Evolutionary conservation across 1,140 invertebrate genomes (phyloP), one percentile per base, ranked within the genome.

Genomic region (Aphidius gifuensis): DNA sequence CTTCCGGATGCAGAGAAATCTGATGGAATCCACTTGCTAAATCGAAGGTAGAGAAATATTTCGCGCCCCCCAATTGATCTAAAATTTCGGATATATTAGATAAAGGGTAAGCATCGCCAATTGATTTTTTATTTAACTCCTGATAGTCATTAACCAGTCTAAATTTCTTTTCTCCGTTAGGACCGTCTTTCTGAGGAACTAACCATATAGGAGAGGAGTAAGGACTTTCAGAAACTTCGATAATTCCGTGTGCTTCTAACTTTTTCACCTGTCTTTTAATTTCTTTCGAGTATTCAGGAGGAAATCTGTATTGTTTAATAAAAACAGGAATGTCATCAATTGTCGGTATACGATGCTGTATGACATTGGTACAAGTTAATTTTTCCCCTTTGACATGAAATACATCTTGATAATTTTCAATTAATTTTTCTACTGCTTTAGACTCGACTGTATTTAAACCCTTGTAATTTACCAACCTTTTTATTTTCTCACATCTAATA

Each of bases 1-100:
- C 58, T n/a, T 49, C n/a, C 1, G 59, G 59, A 11, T 61, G 16
- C 48, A 61, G 53, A 1, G 7, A 40, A 5, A 61, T 53, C 39
- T 61, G 50, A 32, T 44, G 59, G 32, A 61, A 61, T 7, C 59
- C 49, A 23, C 49, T 61, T 11, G 59, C 59, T 8, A 61, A 43
- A 39, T 61, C 49, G 3, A 61, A 54, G 1, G 21, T 53, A 9
- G 49, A 43, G 43, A 61, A 53, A 21, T 16, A 16, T 16, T 16
- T 16, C 16, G 16, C 16, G 16, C 16, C 16, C 16, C 16, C 16
- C 16, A 16, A 16, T 16, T 16, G 16, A 16, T 16, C 16, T 16
- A 16, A 16, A 16, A 16, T 16, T 16, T 16, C 16, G 16, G 16
- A 16, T 16, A 16, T 16, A 16, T 16, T 16, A 16, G 16, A 1